A percentile compares a stretch with the other conserved stretches of the same genome.
These are phyloP conservation scores for Cyclargus thomasi DNA, from an alignment of 1,140 invertebrate genomes.

Conservation along the genomic window DNA sequence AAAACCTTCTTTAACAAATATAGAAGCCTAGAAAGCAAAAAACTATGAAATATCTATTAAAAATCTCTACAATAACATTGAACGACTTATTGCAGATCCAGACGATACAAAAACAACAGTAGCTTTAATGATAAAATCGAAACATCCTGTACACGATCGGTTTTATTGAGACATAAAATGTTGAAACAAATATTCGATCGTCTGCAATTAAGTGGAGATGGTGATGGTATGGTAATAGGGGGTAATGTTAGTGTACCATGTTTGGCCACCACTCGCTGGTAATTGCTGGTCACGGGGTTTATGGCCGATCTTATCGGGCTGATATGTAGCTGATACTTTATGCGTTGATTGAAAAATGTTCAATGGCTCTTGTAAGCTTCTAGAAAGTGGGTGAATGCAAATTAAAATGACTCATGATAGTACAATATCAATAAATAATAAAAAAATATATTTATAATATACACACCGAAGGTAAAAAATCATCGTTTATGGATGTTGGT, in stretches of 20 bases:
- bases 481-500: too few species aligned
- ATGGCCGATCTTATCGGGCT: background rate
- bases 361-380: background rate
- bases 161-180: conserved; percentile 15
- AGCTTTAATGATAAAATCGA: background rate
- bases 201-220: conserved; percentile 6
- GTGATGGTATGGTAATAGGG: background rate
- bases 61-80: too few species aligned
- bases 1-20: too few species aligned
- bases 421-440: too few species aligned
- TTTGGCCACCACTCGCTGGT: background rate
- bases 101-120: background rate
- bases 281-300: background rate
- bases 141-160: background rate
- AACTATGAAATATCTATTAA: too few species aligned
- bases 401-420: background rate
- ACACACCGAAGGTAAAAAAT: too few species aligned
- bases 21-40: too few species aligned
- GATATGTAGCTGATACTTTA: background rate
- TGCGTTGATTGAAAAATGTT: conserved; percentile 1
- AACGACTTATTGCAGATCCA: too few species aligned
- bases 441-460: too few species aligned
- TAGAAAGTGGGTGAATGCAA: background rate
- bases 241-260: background rate
- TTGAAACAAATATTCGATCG: conserved; percentile 10